Base-by-base conservation (phyloP, 2,888 invertebrate genomes). In the Odontomyia ornata region DNA sequence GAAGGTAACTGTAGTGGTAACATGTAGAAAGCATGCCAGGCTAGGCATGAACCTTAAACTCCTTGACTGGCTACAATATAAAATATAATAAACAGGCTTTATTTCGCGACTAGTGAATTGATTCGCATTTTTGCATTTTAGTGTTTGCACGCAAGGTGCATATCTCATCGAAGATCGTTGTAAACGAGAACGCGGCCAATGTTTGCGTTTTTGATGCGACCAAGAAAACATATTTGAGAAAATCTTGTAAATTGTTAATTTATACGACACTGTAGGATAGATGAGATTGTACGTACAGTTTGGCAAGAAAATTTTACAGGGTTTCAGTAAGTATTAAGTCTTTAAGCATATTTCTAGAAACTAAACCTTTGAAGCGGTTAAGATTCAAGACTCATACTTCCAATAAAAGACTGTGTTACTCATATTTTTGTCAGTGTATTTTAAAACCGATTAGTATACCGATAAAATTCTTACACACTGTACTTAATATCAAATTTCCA, bases 171-270 rank as follows among this genome's bases (percentile, higher is more conserved):
- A 60, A 52, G 52, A 9, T 15, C 3, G 57, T 25, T 25, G 57
- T 60, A 60, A 25, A 60, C 21, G 57, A 13, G 25, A 23, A 60
- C 25, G 57, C 57, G 57, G 57, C 57, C 4, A 60, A 60, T 25
- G 57, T 60, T 60, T 13, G 57, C 21, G 57, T 60, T 60, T 60
- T 60, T 52, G 52, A 36, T 36, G 36, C 36, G 36, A 3, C 52
- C 7, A 15, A 9, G 52, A 52, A 52, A 52, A 52, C 52, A 52
- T 52, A 52, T 52, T 52, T 52, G 52, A 9, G 52, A 52, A 52
- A 52, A 52, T 52, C 52, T 52, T 52, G 52, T 52, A 52, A 52
- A 52, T 52, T 52, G 52, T 52, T 52, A n/a, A 52, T 52, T 52
- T 52, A 36, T 36, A 9, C 52, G 52, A 52, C 52, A 52, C n/a